A percentile compares a stretch with the other conserved stretches of the same genome.
These are phyloP conservation scores for Lepeophtheirus nordmannii DNA, from an alignment of 2,888 invertebrate genomes.

Conservation along the genomic window DNA sequence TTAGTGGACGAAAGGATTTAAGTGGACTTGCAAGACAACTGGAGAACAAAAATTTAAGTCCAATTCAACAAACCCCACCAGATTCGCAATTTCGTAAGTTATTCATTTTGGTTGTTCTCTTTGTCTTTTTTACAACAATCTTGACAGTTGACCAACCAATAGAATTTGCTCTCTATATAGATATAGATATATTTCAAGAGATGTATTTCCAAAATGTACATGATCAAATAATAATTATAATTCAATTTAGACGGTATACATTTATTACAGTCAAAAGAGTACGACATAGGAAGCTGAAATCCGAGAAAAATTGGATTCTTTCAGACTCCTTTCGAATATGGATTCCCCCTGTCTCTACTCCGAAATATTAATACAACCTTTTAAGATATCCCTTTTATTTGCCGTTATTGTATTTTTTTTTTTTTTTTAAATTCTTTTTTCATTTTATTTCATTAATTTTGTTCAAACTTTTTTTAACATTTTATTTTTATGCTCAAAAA, in stretches of 20 bases:
- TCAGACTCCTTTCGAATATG: slow-evolving; percentile 1
- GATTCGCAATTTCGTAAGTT: background rate
- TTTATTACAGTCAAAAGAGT: background rate
- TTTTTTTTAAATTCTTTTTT: too few species aligned
- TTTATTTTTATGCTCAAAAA: background rate
- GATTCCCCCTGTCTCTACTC: background rate
- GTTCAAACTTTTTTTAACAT: too few species aligned
- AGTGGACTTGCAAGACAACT: slow-evolving; percentile 1
- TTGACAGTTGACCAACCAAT: too few species aligned
- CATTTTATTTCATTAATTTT: too few species aligned
- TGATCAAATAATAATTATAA: background rate
- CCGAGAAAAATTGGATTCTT: background rate
- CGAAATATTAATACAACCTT: background rate
- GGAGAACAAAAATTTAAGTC: background rate
- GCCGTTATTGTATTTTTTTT: too few species aligned
- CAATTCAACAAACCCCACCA: background rate
- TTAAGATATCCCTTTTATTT: too few species aligned
- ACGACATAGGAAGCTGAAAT: background rate
- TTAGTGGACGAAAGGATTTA: background rate
- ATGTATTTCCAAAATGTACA: too few species aligned
- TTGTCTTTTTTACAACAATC: background rate
- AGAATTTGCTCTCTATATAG: too few species aligned
- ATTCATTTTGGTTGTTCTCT: background rate
- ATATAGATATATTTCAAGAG: too few species aligned
- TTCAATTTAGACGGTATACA: background rate